Conservation (phyloP, 30 jellyfish, hydroid and myxozoan species). For the Nemopilema nomurai region DNA sequence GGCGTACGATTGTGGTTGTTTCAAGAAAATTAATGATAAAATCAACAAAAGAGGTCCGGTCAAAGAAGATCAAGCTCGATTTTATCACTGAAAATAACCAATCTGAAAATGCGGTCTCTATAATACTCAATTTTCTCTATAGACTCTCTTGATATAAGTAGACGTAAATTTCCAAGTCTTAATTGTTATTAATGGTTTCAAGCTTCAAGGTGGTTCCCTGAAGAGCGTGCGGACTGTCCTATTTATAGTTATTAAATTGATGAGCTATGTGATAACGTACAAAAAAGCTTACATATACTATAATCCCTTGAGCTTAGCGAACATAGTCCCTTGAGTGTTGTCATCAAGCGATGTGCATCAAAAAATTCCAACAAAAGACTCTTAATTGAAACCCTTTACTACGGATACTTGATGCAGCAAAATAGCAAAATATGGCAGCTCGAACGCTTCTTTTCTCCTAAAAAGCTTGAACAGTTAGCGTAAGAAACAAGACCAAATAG, state of each 20-base stretch:
- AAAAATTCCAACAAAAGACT: no score
- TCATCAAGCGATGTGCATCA: not conserved
- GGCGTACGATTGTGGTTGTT: slow-evolving; percentile 12
- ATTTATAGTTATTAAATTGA: slow-evolving; percentile 15
- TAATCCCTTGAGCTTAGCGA: no score
- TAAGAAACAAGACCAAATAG: no score
- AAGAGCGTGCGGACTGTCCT: slow-evolving; percentile 12
- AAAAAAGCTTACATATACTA: not conserved
- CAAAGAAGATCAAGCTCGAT: slow-evolving; percentile 34
- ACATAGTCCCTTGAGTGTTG: not conserved
- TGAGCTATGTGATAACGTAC: not conserved
- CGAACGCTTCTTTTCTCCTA: no score
- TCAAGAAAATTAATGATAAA: slow-evolving; percentile 43
- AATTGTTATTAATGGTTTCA: slow-evolving; percentile 16
- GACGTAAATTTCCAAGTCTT: slow-evolving; percentile 30
- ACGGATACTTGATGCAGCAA: no score
- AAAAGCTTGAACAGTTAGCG: no score
- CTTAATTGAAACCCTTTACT: no score
- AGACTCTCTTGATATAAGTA: slow-evolving; percentile 18
- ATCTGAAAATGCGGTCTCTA: not conserved
- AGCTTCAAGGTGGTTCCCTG: slow-evolving; percentile 27
- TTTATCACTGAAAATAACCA: slow-evolving; percentile 32
- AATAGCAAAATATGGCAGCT: no score
- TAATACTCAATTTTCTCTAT: not conserved
- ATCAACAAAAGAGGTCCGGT: slow-evolving; percentile 35